Evolutionary conservation across 2,797 vertebrate species (phyloP).

Genomic region (Sebastes reedi): DNA sequence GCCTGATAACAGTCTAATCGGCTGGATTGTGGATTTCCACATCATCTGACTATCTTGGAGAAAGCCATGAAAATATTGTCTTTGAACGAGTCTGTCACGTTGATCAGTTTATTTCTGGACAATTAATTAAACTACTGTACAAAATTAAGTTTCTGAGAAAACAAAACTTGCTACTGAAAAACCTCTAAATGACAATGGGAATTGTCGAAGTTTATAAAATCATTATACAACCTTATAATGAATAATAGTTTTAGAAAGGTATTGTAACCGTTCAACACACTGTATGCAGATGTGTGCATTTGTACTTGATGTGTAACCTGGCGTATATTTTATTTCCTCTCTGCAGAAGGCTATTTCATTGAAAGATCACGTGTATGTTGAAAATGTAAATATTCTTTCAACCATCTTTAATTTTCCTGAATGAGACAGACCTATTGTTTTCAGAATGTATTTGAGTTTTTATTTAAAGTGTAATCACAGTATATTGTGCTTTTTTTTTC

Average conservation of each 20-base stretch:
- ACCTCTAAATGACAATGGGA: neutral
- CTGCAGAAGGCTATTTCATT: neutral
- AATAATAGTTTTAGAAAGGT: neutral
- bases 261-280: neutral
- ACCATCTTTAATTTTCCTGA: neutral
- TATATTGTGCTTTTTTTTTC: neutral
- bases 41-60: neutral
- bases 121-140: neutral
- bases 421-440: neutral
- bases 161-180: slow-evolving; percentile 33
- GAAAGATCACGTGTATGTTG: slow-evolving; percentile 1
- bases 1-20: too few species aligned
- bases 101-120: neutral
- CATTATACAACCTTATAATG: neutral
- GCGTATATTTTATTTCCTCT: neutral
- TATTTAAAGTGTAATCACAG: neutral
- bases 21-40: neutral
- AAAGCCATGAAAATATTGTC: neutral
- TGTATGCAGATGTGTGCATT: slow-evolving; percentile 6
- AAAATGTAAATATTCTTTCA: slow-evolving; percentile 11
- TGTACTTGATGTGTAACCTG: neutral
- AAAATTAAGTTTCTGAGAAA: slow-evolving; percentile 1
- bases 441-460: neutral
- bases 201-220: neutral
- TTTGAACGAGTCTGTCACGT: neutral